Evolutionary conservation across 2,113 vertebrate genomes (phyloP), one percentile per base, ranked within the genome.

Genomic region (Dipodomys spectabilis): DNA sequence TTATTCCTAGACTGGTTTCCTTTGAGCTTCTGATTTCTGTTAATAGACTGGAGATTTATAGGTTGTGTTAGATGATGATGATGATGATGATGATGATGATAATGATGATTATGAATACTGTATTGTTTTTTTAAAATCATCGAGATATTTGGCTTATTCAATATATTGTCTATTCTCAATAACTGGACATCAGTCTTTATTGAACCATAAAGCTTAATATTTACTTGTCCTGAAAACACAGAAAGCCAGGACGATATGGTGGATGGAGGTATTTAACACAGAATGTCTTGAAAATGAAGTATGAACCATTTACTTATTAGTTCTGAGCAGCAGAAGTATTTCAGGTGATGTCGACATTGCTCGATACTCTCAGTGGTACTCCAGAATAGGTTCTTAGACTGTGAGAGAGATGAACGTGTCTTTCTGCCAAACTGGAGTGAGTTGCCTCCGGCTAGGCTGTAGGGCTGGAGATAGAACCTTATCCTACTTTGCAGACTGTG

Each of bases 231-330:
- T 91, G 94, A 88, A 92, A 81, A 91, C 39, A 89, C 77, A 1
- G 0, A 53, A 91, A 86, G 65, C 69, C 32, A 25, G 65, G 72
- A 67, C n/a, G 19, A 44, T 82, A 32, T 62, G 2, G 12, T 84
- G 32, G 53, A 39, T 82, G 77, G 79, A 75, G 30, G 19, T 20
- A n/a, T 71, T 72, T 57, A 80, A 27, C n/a, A 44, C 45, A 88
- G 90, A 69, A 78, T 91, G 73, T 89, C 85, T 85, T 93, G 82
- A 71, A 92, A 86, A 88, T 69, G 85, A 90, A 77, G 9, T 25
- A 74, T 86, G 73, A 32, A 2, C 28, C 8, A 6, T 79, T 73
- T 74, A 77, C 35, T 39, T 79, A 22, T 3, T 60, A 71, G 35
- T 10, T 75, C 1, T 30, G 53, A 84, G 49, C 12, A 71, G 7